Evolutionary conservation across 92 coral and sea anemone species (phyloP), one percentile per base, ranked within the genome.

Genomic region (Zoanthus sociatus): DNA sequence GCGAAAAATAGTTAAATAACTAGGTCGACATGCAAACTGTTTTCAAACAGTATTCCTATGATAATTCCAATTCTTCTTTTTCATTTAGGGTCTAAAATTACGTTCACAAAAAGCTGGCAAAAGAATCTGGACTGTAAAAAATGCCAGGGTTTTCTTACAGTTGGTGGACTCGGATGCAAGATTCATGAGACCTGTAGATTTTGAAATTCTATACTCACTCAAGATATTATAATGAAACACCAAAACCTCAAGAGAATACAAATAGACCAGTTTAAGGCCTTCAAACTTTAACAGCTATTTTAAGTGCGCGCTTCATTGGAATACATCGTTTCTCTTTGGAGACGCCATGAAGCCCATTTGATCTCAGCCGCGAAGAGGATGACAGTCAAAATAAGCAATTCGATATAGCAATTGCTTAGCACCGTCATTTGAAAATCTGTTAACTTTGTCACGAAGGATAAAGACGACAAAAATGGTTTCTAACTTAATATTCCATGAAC

Each of bases 331-430:
- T 74, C 56, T 74, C 78, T 74, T 74, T 51, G 78, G 55, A 74
- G 54, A 74, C 78, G 58, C 56, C 78, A 74, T 45, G 78, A 47
- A 74, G n/a, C 78, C 44, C 78, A 44, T 73, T 13, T 74, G 78
- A 74, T 74, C 78, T 74, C 45, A 46, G 78, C 55, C 55, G 78
- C 55, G 50, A 7, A 45, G 45, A 50, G 14, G 46, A 9, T 10
- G 60, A 20, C 78, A 37, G 55, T 32, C 78, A 46, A 46, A 74
- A 74, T 51, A 74, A 1, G 78, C 78, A 16, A 74, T 74, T 42
- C 78, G 78, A 74, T 74, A 74, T 12, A 8, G 26, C 54, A n/a
- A 73, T 44, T 20, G 26, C 78, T 74, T n/a, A 20, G 18, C 78
- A 45, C 15, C 45, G 32, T 74, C 46, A 74, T 74, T 51, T 16